phyloP scores from a whole-genome alignment of 2,888 invertebrate species.

The Chaetogeoica ovagalla region DNA sequence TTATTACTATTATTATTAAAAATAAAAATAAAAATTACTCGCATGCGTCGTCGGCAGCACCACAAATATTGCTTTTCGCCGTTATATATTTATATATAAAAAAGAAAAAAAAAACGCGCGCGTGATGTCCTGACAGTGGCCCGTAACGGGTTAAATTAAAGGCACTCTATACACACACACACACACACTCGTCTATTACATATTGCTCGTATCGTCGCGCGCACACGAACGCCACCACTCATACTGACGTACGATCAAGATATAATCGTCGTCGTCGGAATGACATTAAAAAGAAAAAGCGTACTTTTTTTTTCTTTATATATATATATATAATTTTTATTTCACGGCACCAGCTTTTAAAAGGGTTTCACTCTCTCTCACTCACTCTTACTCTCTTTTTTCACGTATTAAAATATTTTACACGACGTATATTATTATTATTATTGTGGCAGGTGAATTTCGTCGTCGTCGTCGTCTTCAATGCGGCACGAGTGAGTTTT shows the following conservation, averaged over 20 bases:
- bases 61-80: too few relatives aligned
- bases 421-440: too few relatives aligned
- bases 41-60: too few relatives aligned
- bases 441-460: constrained; percentile 24
- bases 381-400: too few relatives aligned
- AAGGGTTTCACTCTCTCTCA: constrained; percentile 1
- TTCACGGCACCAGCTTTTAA: constrained; percentile 32
- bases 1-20: too few relatives aligned
- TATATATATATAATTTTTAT: constrained; percentile 13
- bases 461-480: neutral
- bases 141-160: too few relatives aligned
- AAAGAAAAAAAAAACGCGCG: too few relatives aligned
- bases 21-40: too few relatives aligned
- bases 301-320: neutral
- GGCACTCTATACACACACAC: neutral
- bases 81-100: too few relatives aligned
- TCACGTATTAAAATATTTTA: too few relatives aligned
- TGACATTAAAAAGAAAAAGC: constrained; percentile 40
- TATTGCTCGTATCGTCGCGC: neutral
- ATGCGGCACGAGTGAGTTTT: too few relatives aligned
- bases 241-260: constrained; percentile 50
- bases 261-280: constrained; percentile 15
- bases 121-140: too few relatives aligned
- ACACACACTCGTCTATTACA: neutral
- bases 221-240: constrained; percentile 7